A percentile compares a stretch with the other conserved stretches of the same genome.
Evolutionary conservation across 92 coral and sea anemone genomes (phyloP).

Genomic region (Porites rus): DNA sequence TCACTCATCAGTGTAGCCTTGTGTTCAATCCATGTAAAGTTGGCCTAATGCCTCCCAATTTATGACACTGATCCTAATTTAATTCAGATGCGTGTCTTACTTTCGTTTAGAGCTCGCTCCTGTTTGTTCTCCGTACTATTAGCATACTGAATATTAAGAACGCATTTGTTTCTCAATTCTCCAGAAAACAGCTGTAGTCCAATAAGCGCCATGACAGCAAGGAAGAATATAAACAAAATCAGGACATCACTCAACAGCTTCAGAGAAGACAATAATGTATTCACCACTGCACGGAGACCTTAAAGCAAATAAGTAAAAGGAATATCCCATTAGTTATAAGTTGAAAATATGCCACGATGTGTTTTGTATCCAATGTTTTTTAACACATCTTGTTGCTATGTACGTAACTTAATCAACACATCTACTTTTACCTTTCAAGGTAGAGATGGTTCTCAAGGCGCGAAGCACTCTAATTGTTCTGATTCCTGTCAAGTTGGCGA

Average conservation of each 20-base stretch:
- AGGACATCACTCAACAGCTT: conserved; percentile 85
- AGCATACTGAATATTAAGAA: conserved; percentile 33
- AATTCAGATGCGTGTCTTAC: conserved; percentile 6
- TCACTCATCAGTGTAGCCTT: too few relatives aligned
- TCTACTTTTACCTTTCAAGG: conserved; percentile 71
- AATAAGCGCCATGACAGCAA: conserved; percentile 87
- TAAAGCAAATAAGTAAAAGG: not conserved
- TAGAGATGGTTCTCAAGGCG: conserved; percentile 92
- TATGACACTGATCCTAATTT: not conserved
- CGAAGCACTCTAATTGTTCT: conserved; percentile 93
- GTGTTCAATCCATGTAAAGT: too few relatives aligned
- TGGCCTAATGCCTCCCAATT: not conserved
- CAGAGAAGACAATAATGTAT: conserved; percentile 77
- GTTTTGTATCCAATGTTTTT: not conserved
- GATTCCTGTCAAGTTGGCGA: conserved; percentile 91
- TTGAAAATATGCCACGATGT: not conserved
- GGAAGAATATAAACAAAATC: conserved; percentile 79
- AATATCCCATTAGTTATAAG: not conserved
- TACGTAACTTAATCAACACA: too few relatives aligned
- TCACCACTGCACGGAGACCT: conserved; percentile 90
- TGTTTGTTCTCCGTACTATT: not conserved
- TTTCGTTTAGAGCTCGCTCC: conserved; percentile 24
- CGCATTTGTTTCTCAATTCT: conserved; percentile 80
- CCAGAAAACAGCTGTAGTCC: conserved; percentile 87
- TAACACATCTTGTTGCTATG: too few relatives aligned